Evolutionary conservation across 2,888 invertebrate genomes (phyloP).

Genomic region (Brenthis ino): DNA sequence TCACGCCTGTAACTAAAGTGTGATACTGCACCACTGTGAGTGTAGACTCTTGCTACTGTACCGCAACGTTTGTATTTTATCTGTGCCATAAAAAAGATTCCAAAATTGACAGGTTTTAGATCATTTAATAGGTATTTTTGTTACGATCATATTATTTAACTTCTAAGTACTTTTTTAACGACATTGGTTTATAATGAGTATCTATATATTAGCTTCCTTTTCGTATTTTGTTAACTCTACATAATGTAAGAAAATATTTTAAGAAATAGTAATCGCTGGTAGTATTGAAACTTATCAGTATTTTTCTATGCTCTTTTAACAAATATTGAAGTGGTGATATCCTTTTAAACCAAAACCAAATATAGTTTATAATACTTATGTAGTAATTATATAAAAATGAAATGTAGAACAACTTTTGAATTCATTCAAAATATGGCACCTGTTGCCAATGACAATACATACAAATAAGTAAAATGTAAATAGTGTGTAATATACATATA

Average conservation of each 20-base stretch:
- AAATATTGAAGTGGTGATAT: conserved; percentile 28
- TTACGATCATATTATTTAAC: too few species aligned
- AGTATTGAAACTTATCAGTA: conserved; percentile 49
- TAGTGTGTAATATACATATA: conserved; percentile 23
- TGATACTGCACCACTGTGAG: not conserved
- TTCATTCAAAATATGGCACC: conserved; percentile 46
- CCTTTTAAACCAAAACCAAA: conserved; percentile 18
- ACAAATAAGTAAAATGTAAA: conserved; percentile 33
- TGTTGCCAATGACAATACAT: conserved; percentile 71
- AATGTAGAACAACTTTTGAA: conserved; percentile 30
- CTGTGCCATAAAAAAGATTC: not conserved
- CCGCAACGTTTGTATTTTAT: not conserved
- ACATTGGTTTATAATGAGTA: too few species aligned
- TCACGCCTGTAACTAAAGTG: not conserved
- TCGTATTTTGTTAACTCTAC: not conserved
- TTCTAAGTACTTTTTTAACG: too few species aligned
- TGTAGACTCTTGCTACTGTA: not conserved
- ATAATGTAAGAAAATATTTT: not conserved
- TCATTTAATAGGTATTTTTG: too few species aligned
- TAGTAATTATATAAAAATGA: conserved; percentile 10
- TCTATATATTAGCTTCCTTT: too few species aligned
- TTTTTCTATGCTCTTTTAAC: conserved; percentile 64
- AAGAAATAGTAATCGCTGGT: conserved; percentile 14
- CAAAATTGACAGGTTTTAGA: not conserved
- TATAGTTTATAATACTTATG: conserved; percentile 22